A percentile compares a stretch with the other conserved stretches of the same genome.
phyloP scores from a whole-genome alignment of 2,888 invertebrate genomes.

The Synergus itoensis region DNA sequence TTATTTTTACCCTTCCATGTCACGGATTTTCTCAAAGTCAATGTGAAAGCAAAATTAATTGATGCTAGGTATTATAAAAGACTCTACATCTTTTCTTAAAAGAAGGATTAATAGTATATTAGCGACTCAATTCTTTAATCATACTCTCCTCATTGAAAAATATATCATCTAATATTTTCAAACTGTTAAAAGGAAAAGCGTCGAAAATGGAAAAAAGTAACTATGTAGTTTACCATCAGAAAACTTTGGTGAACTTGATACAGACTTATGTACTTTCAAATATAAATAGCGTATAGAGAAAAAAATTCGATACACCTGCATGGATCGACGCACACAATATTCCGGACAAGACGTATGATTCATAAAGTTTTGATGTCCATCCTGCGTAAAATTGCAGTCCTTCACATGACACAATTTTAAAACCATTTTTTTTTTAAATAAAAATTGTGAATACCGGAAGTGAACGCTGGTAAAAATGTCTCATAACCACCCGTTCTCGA shows the following conservation, averaged over 20 bases:
- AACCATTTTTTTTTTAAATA: background rate
- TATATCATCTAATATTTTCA: background rate
- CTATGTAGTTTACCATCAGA: too few relatives aligned
- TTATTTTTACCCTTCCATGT: background rate
- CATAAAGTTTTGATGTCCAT: slow-evolving; percentile 1
- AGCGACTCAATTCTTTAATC: background rate
- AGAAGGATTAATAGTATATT: background rate
- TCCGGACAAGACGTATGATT: background rate
- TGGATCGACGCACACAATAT: too few relatives aligned
- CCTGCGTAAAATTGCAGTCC: background rate
- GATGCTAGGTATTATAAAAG: background rate
- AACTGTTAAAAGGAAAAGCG: background rate
- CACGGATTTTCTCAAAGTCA: slow-evolving; percentile 1
- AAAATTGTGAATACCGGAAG: background rate
- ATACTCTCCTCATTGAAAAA: background rate
- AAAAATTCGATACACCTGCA: too few relatives aligned
- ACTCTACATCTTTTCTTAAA: background rate
- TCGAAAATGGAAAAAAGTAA: too few relatives aligned
- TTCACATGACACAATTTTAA: background rate
- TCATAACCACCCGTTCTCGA: background rate
- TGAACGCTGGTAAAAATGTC: background rate
- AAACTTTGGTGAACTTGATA: too few relatives aligned
- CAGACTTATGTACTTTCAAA: too few relatives aligned
- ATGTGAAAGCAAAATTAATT: slow-evolving; percentile 14
- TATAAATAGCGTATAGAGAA: too few relatives aligned